phyloP scores from a whole-genome alignment of 2,113 vertebrate genomes.

The Semicossyphus pulcher region DNA sequence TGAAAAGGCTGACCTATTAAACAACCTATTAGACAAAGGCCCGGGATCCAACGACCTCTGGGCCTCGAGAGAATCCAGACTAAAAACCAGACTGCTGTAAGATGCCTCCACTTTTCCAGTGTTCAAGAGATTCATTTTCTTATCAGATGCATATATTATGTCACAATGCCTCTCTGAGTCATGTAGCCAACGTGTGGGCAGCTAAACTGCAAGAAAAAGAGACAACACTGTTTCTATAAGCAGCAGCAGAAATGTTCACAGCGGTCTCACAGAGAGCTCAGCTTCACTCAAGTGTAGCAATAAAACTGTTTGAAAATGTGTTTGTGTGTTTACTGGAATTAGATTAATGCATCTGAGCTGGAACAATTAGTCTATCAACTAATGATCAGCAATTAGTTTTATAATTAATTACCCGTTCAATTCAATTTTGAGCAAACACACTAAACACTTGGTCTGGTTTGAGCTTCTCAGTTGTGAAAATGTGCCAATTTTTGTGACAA shows the following conservation, averaged over 20 bases:
- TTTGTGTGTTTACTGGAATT: not conserved
- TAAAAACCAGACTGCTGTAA: not conserved
- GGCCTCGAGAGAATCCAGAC: not conserved
- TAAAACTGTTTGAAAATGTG: constrained; percentile 15
- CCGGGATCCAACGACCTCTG: constrained; percentile 1
- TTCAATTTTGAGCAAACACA: not conserved
- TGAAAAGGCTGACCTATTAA: not conserved
- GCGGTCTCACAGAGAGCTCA: not conserved
- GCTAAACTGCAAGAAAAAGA: constrained; percentile 20
- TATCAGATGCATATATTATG: constrained; percentile 42
- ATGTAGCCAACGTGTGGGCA: constrained; percentile 49
- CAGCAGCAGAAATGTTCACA: constrained; percentile 20
- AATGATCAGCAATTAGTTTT: not conserved
- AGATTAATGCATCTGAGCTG: not conserved
- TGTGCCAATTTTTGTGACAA: not conserved
- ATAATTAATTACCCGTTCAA: not conserved
- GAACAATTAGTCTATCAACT: not conserved
- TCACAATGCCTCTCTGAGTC: constrained; percentile 39
- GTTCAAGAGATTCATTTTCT: constrained; percentile 32
- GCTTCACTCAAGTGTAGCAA: not conserved
- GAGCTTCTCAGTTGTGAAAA: not conserved
- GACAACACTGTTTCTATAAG: constrained; percentile 33
- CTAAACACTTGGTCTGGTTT: not conserved
- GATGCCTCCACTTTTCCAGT: constrained; percentile 9
- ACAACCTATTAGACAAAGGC: not conserved